A percentile compares a stretch with the other conserved stretches of the same genome.
Evolutionary conservation across 2,888 invertebrate genomes (phyloP).

Genomic region (Amorpha juglandis): DNA sequence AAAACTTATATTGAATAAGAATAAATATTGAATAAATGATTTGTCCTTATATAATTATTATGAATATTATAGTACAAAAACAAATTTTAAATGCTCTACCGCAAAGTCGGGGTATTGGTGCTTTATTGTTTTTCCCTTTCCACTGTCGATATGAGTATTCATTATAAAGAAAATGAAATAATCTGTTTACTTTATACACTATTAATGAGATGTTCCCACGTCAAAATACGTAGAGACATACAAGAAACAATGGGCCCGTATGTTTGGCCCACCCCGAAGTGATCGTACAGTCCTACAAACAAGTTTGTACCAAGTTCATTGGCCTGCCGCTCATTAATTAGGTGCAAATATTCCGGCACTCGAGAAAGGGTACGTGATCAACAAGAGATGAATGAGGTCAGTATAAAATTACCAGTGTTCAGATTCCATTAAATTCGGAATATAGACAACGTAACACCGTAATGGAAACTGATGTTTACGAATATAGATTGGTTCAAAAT

Average conservation of each 20-base stretch:
- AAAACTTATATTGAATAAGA: too few relatives aligned
- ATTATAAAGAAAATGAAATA: background rate
- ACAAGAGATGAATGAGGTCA: slow-evolving; percentile 32
- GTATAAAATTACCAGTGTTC: slow-evolving; percentile 16
- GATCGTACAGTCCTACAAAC: slow-evolving; percentile 41
- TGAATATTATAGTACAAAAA: too few relatives aligned
- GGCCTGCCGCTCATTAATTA: slow-evolving; percentile 54
- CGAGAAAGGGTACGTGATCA: slow-evolving; percentile 27
- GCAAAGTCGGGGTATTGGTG: too few relatives aligned
- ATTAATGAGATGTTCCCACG: slow-evolving; percentile 66
- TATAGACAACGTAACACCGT: slow-evolving; percentile 5
- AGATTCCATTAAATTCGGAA: background rate
- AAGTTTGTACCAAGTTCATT: slow-evolving; percentile 54
- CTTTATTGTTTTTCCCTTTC: too few relatives aligned
- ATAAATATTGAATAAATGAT: too few relatives aligned
- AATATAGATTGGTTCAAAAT: slow-evolving; percentile 5
- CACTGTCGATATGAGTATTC: too few relatives aligned
- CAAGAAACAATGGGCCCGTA: slow-evolving; percentile 77
- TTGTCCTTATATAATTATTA: too few relatives aligned
- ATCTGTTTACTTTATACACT: slow-evolving; percentile 16
- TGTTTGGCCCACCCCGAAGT: slow-evolving; percentile 72
- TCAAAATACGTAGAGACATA: slow-evolving; percentile 53
- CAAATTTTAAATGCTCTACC: too few relatives aligned
- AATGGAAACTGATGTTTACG: slow-evolving; percentile 8
- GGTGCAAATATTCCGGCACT: slow-evolving; percentile 48